Base-by-base conservation (phyloP, 2,888 invertebrate species). In the Agonopterix arenella region DNA sequence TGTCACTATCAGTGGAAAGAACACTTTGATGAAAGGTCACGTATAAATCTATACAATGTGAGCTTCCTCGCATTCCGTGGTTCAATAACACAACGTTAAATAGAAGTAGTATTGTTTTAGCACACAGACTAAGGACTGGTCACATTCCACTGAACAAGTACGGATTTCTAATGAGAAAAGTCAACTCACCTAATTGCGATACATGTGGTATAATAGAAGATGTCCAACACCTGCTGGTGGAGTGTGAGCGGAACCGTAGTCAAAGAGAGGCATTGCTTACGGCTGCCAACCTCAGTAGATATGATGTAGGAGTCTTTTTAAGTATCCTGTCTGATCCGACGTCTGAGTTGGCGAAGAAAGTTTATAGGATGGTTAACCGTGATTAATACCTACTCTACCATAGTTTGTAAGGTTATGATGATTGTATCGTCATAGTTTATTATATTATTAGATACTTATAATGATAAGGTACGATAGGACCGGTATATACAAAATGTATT, bases 1-100 rank as follows among this genome's bases (percentile, higher is more conserved):
- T 48, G 44, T 44, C 37, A 44, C 37, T 5, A 43, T n/a, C 11
- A 2, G 11, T 49, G 49, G 49, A 49, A 49, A 40, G 49, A 49
- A 18, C 45, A 49, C 40, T 49, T 49, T 49, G 45, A 49, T 10
- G 45, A 49, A n/a, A 37, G 49, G n/a, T 13, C 13, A 13, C 13
- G 13, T 42, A 42, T 11, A 42, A 42, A 42, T n/a, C 42, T 42
- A 42, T 42, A 11, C 42, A 42, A 11, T 42, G 42, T 11, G n/a
- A 9, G 42, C 42, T 4, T 42, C 42, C n/a, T 42, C 37, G 37
- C 10, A 37, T 37, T 9, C 37, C 37, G 8, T 37, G 37, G 37
- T 37, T 37, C 10, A 37, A 37, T 37, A 10, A 10, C 1, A 37
- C 8, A 9, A 37, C 1, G 2, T 9, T 37, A 10, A 37, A 37